phyloP scores from a whole-genome alignment of 2,113 vertebrate species.

The Haplochromis vanheusdeni region DNA sequence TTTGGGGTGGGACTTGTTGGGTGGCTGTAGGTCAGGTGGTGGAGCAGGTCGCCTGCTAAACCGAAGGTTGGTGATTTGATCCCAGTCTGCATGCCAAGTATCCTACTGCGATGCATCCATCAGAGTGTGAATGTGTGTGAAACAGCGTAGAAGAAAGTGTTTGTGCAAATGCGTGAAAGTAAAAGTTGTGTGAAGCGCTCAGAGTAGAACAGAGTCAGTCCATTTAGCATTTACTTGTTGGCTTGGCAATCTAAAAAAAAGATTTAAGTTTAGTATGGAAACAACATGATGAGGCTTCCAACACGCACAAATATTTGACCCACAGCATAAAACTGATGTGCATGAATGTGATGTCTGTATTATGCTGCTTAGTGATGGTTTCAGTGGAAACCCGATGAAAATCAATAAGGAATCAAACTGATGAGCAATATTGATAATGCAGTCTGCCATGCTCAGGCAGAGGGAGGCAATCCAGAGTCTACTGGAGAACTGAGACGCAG shows the following conservation, averaged over 20 bases:
- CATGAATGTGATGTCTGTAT: not conserved
- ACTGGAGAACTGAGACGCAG: not conserved
- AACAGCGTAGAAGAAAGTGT: fast-evolving
- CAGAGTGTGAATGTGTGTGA: not conserved
- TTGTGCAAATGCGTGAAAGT: too few relatives aligned
- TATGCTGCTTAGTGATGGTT: not conserved
- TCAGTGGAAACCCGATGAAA: not conserved
- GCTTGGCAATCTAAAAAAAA: not conserved
- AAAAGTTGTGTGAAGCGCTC: not conserved
- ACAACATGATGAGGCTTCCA: not conserved
- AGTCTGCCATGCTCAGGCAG: not conserved
- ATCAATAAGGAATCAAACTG: not conserved
- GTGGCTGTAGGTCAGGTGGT: not conserved
- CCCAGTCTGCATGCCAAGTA: not conserved
- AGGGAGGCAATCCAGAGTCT: not conserved
- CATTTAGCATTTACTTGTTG: not conserved
- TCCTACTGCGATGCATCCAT: not conserved
- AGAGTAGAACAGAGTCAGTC: not conserved
- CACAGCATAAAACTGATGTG: not conserved
- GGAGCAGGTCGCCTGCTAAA: fast-evolving
- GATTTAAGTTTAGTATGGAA: not conserved
- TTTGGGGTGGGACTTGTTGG: not conserved
- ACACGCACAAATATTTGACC: not conserved
- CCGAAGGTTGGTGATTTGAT: fast-evolving
- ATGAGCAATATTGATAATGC: not conserved